Evolutionary conservation across 2,888 invertebrate genomes (phyloP).

Genomic region (Syritta pipiens): DNA sequence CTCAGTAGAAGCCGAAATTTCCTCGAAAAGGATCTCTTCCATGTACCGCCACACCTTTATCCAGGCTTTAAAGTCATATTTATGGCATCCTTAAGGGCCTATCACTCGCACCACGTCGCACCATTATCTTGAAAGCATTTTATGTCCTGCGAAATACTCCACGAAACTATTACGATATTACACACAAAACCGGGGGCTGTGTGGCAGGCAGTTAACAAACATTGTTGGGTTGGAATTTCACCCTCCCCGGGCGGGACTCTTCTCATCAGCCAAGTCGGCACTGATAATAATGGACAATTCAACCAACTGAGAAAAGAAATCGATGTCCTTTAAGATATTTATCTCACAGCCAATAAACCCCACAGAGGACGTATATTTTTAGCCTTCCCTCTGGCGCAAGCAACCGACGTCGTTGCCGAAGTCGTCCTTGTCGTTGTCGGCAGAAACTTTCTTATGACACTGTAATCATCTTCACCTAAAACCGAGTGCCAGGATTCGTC

Average conservation of each 20-base stretch:
- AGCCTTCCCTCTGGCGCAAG: too few species aligned
- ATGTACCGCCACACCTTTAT: too few species aligned
- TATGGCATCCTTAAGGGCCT: conserved; percentile 32
- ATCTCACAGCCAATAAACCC: conserved; percentile 33
- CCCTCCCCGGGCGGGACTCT: not conserved
- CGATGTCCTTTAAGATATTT: conserved; percentile 49
- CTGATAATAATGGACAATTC: conserved; percentile 51
- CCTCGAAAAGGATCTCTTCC: too few species aligned
- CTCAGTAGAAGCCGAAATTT: too few species aligned
- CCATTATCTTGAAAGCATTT: conserved; percentile 45
- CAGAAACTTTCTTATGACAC: conserved; percentile 36
- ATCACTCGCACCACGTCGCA: conserved; percentile 21
- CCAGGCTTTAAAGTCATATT: conserved; percentile 35
- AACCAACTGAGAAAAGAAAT: conserved; percentile 47
- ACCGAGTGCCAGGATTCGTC: not conserved
- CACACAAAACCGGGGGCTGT: conserved; percentile 7
- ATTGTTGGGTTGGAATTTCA: not conserved
- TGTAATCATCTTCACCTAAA: conserved; percentile 25
- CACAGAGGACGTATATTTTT: not conserved
- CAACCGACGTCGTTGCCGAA: conserved; percentile 18
- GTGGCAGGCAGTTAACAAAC: conserved; percentile 31
- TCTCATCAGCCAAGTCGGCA: conserved; percentile 35
- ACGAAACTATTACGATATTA: conserved; percentile 41
- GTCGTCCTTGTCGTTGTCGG: conserved; percentile 13
- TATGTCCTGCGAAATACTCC: conserved; percentile 46